phyloP scores from a whole-genome alignment of 2,888 invertebrate genomes.

The Eupithecia abbreviata region DNA sequence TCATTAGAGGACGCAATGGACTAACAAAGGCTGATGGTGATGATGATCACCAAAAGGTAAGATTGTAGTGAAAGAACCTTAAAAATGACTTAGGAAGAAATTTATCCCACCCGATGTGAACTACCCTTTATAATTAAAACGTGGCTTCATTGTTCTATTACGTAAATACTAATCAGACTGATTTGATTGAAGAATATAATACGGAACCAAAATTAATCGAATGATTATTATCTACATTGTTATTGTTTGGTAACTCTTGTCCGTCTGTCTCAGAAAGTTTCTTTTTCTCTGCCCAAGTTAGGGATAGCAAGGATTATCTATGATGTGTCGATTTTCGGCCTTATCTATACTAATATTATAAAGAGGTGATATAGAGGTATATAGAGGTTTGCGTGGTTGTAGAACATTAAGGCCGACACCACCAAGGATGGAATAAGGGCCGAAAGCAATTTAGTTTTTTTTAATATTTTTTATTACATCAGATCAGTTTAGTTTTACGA shows the following conservation, averaged over 20 bases:
- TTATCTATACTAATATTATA: no score
- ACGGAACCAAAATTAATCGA: not conserved
- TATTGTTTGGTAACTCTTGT: not conserved
- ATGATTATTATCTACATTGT: constrained; percentile 4
- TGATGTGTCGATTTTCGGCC: no score
- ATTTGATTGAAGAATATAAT: constrained; percentile 6
- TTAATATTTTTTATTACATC: no score
- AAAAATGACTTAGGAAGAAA: not conserved
- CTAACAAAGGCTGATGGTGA: no score
- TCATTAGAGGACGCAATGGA: no score
- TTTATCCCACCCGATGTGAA: not conserved
- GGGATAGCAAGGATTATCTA: no score
- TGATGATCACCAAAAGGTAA: not conserved
- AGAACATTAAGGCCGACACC: no score
- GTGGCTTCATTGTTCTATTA: constrained; percentile 2
- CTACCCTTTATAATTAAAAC: not conserved
- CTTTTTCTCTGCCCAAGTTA: not conserved
- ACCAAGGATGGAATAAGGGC: no score
- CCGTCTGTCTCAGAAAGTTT: not conserved
- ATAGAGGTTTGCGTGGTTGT: no score
- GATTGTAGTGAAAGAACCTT: not conserved
- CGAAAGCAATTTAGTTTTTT: no score
- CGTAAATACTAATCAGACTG: constrained; percentile 10
- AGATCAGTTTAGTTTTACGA: no score
- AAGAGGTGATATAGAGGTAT: no score